These are phyloP conservation scores for Darevskia mixta DNA, from an alignment of 2,797 vertebrate species.

Conservation along the genomic window DNA sequence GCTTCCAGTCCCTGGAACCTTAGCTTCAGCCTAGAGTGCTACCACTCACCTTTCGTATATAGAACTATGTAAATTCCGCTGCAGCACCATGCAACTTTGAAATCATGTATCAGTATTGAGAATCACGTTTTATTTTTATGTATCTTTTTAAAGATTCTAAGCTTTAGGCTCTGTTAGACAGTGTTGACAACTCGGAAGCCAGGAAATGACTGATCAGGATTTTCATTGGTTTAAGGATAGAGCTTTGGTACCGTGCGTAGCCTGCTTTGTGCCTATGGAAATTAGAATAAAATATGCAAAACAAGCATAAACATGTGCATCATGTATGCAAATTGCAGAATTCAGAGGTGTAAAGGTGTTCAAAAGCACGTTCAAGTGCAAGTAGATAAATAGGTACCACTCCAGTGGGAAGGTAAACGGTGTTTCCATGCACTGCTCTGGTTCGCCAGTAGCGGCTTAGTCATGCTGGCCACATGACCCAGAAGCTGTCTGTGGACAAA, in stretches of 20 bases:
- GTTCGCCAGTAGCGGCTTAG: too few species aligned
- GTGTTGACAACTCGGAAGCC: background rate
- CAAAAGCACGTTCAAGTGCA: too few species aligned
- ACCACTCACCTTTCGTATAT: background rate
- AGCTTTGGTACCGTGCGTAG: rapidly evolving
- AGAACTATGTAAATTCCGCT: background rate
- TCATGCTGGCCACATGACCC: too few species aligned
- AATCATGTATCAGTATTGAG: background rate
- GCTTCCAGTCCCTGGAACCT: background rate
- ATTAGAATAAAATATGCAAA: background rate
- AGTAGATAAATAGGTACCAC: too few species aligned
- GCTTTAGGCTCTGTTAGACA: background rate
- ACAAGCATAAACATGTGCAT: background rate
- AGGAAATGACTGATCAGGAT: background rate
- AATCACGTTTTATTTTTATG: background rate
- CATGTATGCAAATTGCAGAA: background rate
- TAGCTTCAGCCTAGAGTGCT: background rate
- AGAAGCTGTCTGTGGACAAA: too few species aligned
- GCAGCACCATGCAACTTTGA: background rate
- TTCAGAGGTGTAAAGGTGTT: background rate
- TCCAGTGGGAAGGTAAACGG: too few species aligned
- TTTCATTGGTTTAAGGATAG: background rate
- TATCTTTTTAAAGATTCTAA: background rate
- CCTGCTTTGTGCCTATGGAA: background rate
- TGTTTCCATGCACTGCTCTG: too few species aligned